Conservation (phyloP, 2,888 invertebrate genomes). For the Meliscaeva auricollis region DNA sequence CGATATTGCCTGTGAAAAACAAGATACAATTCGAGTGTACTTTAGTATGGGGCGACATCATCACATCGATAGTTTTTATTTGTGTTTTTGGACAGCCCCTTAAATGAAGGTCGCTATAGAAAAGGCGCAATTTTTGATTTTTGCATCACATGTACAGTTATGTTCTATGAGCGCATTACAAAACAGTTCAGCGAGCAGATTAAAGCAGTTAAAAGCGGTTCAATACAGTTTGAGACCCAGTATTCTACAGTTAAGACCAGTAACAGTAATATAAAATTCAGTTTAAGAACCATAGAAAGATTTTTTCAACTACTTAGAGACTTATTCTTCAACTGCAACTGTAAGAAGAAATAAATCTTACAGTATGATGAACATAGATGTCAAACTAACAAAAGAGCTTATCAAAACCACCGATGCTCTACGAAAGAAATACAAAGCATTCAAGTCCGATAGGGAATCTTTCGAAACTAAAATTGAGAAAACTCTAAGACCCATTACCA, state of each 20-base stretch:
- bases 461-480: constrained; percentile 6
- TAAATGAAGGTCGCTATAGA: no score
- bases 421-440: constrained; percentile 15
- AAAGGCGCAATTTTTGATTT: no score
- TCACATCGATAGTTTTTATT: constrained; percentile 79
- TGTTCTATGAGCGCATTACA: not conserved
- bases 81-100: constrained; percentile 44
- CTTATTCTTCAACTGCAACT: not conserved
- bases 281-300: not conserved
- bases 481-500: constrained; percentile 32
- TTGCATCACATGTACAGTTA: no score
- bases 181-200: not conserved
- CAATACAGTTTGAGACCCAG: not conserved
- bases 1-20: constrained; percentile 80
- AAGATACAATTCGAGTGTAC: constrained; percentile 77
- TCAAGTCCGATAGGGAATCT: not conserved
- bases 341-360: not conserved
- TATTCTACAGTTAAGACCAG: not conserved
- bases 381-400: not conserved
- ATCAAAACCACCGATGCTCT: not conserved
- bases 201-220: not conserved
- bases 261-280: not conserved
- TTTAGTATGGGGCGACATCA: constrained; percentile 80
- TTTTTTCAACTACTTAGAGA: not conserved
- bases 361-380: not conserved